Evolutionary conservation across 2,888 invertebrate species (phyloP), one percentile per base, ranked within the genome.

Genomic region (Zygogramma bicolorata): DNA sequence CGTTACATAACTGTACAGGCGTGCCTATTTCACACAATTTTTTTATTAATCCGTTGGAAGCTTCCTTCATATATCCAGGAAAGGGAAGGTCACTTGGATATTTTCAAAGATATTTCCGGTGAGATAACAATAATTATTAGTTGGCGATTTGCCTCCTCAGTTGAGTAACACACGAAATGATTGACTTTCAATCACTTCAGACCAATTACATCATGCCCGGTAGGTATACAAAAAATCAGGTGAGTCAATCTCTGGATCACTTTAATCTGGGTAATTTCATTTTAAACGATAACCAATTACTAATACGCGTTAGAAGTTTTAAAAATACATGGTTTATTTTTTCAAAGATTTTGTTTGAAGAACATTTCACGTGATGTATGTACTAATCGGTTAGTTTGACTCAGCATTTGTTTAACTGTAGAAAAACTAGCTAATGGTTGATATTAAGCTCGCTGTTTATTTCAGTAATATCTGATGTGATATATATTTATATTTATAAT

Each of bases 261-360:
- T 15, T 22, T 5, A 18, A 53, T 53, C 53, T 53, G 53, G 53
- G 13, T 53, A 53, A 27, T 53, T 22, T 27, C 18, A 22, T 22
- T 53, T 13, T 25, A n/a, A 13, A 27, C 22, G 10, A 53, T 25
- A 53, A 53, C 53, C 25, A 10, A 22, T 6, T 53, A 18, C 42
- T 53, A 13, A 53, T n/a, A 22, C 5, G 27, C 8, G 53, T n/a
- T 53, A 13, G n/a, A 10, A 53, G 53, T 25, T 25, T 22, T 53
- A 53, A 53, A 53, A 53, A 53, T 53, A 53, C 53, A n/a, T 25
- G 2, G 53, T 53, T 27, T 53, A 27, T 53, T 53, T 53, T 22
- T 2, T 25, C 6, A 53, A 53, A 13, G 25, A 53, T 53, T 53
- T 25, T 53, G 53, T 53, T 53, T 53, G 46, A 46, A 46, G 20